Base-by-base conservation (phyloP, 2,888 invertebrate genomes). In the Sesia bembeciformis region DNA sequence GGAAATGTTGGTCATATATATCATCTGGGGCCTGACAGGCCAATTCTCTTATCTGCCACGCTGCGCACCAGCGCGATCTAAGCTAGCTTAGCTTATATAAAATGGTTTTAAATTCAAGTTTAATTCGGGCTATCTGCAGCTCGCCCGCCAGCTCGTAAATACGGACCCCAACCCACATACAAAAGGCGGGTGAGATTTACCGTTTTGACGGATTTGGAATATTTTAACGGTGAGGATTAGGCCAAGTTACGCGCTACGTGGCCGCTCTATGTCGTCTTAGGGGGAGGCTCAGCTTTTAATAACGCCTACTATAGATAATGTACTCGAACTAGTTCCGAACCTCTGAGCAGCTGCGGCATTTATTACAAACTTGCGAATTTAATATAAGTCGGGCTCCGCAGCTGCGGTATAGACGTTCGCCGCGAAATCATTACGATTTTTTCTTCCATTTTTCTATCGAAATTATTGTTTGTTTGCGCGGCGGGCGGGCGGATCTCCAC, bases 1-100 rank as follows among this genome's bases (percentile, higher is more conserved):
- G 94, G 94, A 94, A 94, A 94, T 94, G 94, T 93, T 93, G 94
- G 94, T 93, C 94, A 94, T 94, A 94, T 94, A 94, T 94, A 94
- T 94, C 94, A 94, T 94, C 94, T 94, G 90, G 93, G 71, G 93
- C 92, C 92, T 94, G 94, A 94, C 94, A 94, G 94, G 94, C 94
- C 94, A 94, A 94, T 94, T 94, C 94, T 94, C 94, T 94, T 94
- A 94, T 94, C 94, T 93, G 83, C 76, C 81, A 88, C 90, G 90
- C 87, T 88, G 90, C 87, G 89, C 90, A 80, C 83, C 86, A 79
- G 78, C 82, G 80, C 85, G 88, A 89, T 89, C 89, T 89, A 87
- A 88, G 84, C 86, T 84, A 84, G 89, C 89, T 88, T 85, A 87
- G 86, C 88, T 89, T 89, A 89, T 89, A 89, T 89, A 89, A 89